Evolutionary conservation across 2,888 invertebrate genomes (phyloP).

Genomic region (Panorpa germanica): DNA sequence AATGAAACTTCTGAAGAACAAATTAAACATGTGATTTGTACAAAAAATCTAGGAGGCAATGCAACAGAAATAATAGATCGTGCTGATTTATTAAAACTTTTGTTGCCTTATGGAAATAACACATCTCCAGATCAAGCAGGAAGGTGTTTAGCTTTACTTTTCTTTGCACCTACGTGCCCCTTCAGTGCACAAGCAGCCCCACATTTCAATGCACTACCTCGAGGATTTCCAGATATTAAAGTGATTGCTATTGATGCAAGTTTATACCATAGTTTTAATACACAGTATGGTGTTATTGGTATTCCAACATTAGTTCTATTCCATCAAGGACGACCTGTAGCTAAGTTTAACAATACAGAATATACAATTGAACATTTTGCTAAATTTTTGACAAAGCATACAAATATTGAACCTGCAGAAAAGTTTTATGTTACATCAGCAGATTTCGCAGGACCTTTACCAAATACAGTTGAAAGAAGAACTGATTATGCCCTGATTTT

Average conservation of each 20-base stretch:
- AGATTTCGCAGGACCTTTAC: constrained; percentile 65
- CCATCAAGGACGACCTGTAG: constrained; percentile 71
- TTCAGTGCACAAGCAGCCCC: constrained; percentile 83
- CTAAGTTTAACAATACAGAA: constrained; percentile 67
- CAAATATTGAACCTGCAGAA: constrained; percentile 43
- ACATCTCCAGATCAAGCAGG: constrained; percentile 35
- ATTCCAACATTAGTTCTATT: constrained; percentile 78
- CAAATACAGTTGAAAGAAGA: constrained; percentile 53
- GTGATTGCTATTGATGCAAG: constrained; percentile 82
- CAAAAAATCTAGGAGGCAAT: too few species aligned
- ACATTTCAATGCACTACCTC: constrained; percentile 74
- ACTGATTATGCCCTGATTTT: constrained; percentile 65
- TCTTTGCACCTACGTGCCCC: constrained; percentile 78
- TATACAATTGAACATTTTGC: constrained; percentile 63
- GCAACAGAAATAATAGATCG: too few species aligned
- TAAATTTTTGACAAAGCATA: constrained; percentile 57
- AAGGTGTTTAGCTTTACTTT: constrained; percentile 62
- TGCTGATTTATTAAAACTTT: too few species aligned
- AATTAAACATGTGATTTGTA: too few species aligned
- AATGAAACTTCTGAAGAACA: neutral
- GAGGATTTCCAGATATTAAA: constrained; percentile 71
- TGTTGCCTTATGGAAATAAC: constrained; percentile 21
- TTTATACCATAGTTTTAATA: constrained; percentile 65
- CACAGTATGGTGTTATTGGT: constrained; percentile 80
- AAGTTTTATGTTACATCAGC: constrained; percentile 50